A percentile compares a stretch with the other conserved stretches of the same genome.
Conservation (phyloP, 37 sponge, comb jelly and placozoan species). For the Theonella swinhoei region DNA sequence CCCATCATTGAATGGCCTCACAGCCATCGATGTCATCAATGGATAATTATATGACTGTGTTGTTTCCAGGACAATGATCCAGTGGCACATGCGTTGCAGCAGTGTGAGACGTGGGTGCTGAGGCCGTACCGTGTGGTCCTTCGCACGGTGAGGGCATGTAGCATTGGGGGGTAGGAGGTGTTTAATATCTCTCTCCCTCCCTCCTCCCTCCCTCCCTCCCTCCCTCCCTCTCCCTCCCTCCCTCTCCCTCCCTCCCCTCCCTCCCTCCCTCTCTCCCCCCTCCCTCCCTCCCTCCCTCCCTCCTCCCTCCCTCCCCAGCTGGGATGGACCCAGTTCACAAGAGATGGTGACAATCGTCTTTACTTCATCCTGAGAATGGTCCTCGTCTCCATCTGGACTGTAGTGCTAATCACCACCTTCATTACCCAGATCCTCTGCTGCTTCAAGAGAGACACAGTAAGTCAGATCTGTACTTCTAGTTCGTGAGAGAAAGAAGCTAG, state of each 20-base stretch:
- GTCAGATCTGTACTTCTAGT: background rate
- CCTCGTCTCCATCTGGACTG: constrained; percentile 10
- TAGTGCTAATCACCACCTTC: constrained; percentile 35
- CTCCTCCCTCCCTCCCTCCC: no score
- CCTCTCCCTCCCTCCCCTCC: background rate
- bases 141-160: constrained; percentile 23
- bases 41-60: background rate
- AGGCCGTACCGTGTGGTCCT: constrained; percentile 38
- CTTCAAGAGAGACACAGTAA: constrained; percentile 55
- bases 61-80: constrained; percentile 28
- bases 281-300: background rate
- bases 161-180: no score
- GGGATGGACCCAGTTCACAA: constrained; percentile 40
- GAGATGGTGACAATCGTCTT: background rate
- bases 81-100: constrained; percentile 49
- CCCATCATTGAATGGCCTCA: no score
- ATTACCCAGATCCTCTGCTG: constrained; percentile 62
- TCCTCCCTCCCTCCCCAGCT: constrained; percentile 13
- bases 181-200: no score
- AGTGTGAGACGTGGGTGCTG: constrained; percentile 61
- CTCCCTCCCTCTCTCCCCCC: background rate
- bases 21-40: background rate
- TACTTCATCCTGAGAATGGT: background rate
- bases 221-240: background rate
- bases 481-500: background rate